Evolutionary conservation across 2,797 vertebrate genomes (phyloP).

Genomic region (Protosalanx chinensis): DNA sequence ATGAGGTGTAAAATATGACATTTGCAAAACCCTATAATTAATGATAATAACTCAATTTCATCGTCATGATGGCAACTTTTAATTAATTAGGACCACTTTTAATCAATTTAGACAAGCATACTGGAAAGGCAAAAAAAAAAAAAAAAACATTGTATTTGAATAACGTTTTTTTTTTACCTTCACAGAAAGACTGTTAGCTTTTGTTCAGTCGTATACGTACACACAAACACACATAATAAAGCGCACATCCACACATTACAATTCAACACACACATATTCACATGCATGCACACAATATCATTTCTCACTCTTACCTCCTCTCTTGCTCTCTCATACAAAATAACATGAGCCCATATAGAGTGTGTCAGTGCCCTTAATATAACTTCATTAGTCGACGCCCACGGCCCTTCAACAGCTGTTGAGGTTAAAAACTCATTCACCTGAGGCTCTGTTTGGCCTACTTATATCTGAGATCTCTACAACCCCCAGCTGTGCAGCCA

Average conservation of each 20-base stretch:
- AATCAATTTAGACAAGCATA: too few species aligned
- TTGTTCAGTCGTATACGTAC: slow-evolving; percentile 5
- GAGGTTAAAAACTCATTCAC: not conserved
- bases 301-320: too few species aligned
- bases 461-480: not conserved
- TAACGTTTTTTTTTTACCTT: too few species aligned
- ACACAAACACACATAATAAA: slow-evolving; percentile 11
- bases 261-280: slow-evolving; percentile 8
- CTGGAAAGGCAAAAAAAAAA: too few species aligned
- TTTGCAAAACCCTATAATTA: slow-evolving; percentile 40
- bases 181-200: too few species aligned
- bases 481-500: slow-evolving; percentile 4
- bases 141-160: too few species aligned
- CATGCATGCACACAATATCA: not conserved
- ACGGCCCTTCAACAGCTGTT: not conserved
- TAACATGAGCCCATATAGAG: not conserved
- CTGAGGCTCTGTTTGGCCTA: slow-evolving; percentile 6
- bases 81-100: slow-evolving; percentile 3
- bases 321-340: not conserved
- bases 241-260: slow-evolving; percentile 14
- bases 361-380: not conserved
- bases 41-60: slow-evolving; percentile 43
- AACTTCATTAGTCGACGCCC: not conserved
- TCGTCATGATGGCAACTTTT: slow-evolving; percentile 31
- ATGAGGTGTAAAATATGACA: slow-evolving; percentile 34